Evolutionary conservation across 2,888 invertebrate species (phyloP), one percentile per base, ranked within the genome.

Genomic region (Ennomos fuscantarius): DNA sequence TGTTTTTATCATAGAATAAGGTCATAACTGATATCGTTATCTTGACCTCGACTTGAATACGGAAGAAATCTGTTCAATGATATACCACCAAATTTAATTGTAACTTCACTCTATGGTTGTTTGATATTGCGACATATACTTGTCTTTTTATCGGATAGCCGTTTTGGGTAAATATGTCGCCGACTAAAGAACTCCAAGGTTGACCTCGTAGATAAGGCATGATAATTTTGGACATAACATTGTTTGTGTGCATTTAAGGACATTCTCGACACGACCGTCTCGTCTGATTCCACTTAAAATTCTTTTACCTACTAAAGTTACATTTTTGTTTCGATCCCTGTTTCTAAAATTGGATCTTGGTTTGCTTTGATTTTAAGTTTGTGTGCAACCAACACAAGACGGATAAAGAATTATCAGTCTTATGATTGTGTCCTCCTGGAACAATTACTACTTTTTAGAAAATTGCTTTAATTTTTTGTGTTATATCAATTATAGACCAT

Each of bases 161-260:
- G 66, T 70, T 76, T 78, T 68, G 64, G 65, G 83, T 86, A 87
- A 89, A 87, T 81, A 89, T 82, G 81, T 77, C 86, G 77, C 66
- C 77, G 75, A 72, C 79, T 77, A 83, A 80, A 82, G 80, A 83
- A 79, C 84, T 81, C 79, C 89, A 91, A 92, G 91, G 92, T 78
- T 89, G 84, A 81, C 89, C 87, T 89, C 83, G 82, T 69, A 86
- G 91, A 91, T 91, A 91, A 89, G 78, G 65, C 68, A 71, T 70
- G 88, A 90, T 89, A 87, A 89, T 88, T 90, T 86, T 79, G 86
- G 79, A 76, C 83, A 82, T 81, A 75, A 76, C 69, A 78, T 76
- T 76, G 71, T 70, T 62, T 69, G 69, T 70, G 70, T 75, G 73
- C 72, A 77, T 69, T 74, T 73, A 75, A 79, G 79, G 77, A 79